Evolutionary conservation across 2,797 vertebrate species (phyloP), one percentile per base, ranked within the genome.

Genomic region (Pogonophryne albipinna): DNA sequence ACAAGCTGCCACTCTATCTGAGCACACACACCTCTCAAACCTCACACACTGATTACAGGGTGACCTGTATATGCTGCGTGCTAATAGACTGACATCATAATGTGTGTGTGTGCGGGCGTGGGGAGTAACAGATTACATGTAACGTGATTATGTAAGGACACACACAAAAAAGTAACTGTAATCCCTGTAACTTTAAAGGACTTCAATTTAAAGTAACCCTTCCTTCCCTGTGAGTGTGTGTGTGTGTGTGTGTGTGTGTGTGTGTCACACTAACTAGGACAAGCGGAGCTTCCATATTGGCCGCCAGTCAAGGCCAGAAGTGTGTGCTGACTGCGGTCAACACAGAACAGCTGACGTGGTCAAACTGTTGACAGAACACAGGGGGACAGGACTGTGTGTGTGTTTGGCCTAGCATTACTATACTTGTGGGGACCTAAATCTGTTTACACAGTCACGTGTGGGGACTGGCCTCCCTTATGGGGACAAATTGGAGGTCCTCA

Each of bases 311-410:
- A 82, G 79, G 86, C 85, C 76, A 70, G 78, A 63, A 79, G 63
- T 82, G 83, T 79, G 76, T 83, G 89, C 82, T 82, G 83, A 85
- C 86, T 89, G 76, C 15, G 60, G 86, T 92, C 91, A 93, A 90
- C 92, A 89, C 69, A 82, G 83, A 85, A 86, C 64, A 87, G 92
- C 94, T 94, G 94, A 95, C 88, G 79, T 92, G 87, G 92, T 81
- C 80, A 75, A 82, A 86, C 78, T 85, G 83, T 82, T 85, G 79
- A 89, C 80, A 71, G 81, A 87, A 76, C 82, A 61, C 53, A 73
- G 69, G 75, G 34, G 74, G 87, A 76, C 78, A 85, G 53, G 56
- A 62, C 82, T 73, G 71, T 62, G 66, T 68, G 65, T 81, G 34
- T 56, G 63, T 16, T 60, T 55, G 74, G 20, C 2, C 2, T 20